phyloP scores from a whole-genome alignment of 2,797 vertebrate species.

The Girardinus metallicus region DNA sequence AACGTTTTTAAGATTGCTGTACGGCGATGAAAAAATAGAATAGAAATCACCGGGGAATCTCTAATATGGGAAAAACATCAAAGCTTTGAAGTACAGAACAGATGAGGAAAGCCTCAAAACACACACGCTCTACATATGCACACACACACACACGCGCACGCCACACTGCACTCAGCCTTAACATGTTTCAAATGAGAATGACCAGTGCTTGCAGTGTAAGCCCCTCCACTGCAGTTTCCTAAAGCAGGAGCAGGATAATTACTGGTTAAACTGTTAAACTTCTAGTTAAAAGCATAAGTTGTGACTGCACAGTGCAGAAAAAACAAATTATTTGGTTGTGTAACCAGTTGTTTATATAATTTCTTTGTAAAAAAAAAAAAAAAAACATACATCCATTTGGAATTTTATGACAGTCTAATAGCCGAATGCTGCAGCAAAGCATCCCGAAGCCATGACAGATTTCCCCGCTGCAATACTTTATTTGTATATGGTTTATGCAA shows the following conservation, averaged over 20 bases:
- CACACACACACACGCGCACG: slow-evolving; percentile 4
- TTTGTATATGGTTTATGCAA: too few species aligned
- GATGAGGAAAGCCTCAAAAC: slow-evolving; percentile 10
- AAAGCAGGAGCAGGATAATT: neutral
- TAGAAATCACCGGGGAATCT: slow-evolving; percentile 18
- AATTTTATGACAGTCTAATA: neutral
- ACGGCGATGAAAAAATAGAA: slow-evolving; percentile 4
- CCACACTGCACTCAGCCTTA: slow-evolving; percentile 7
- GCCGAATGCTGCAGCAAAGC: neutral
- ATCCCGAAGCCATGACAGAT: neutral
- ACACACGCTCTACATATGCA: slow-evolving; percentile 2
- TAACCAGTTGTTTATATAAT: neutral
- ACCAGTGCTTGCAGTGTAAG: slow-evolving; percentile 27
- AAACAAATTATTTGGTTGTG: neutral
- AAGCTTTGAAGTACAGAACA: slow-evolving; percentile 12
- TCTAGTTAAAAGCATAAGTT: neutral
- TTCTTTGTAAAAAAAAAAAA: neutral
- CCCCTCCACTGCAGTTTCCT: neutral
- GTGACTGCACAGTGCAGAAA: neutral
- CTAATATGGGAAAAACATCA: slow-evolving; percentile 27
- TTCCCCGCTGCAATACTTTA: neutral
- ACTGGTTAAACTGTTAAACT: neutral
- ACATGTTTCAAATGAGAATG: neutral
- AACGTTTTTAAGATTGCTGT: slow-evolving; percentile 14
- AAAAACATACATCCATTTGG: neutral